phyloP scores from a whole-genome alignment of 2,888 invertebrate species.

The Erebia aethiops region DNA sequence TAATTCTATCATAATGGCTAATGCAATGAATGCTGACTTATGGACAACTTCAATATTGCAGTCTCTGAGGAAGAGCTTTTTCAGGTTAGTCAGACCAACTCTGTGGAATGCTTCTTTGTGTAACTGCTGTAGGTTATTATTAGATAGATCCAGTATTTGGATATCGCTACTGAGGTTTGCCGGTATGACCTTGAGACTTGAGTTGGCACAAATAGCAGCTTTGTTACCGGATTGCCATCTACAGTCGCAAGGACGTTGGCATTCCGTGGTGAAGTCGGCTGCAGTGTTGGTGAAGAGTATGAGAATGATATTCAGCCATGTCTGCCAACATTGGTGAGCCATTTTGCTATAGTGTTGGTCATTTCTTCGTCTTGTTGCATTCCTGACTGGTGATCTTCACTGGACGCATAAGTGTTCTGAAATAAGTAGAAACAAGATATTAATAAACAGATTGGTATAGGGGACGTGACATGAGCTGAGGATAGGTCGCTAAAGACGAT shows the following conservation, averaged over 20 bases:
- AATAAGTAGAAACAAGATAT: slow-evolving; percentile 53
- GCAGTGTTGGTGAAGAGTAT: slow-evolving; percentile 62
- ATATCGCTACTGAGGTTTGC: slow-evolving; percentile 87
- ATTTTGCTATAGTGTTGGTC: slow-evolving; percentile 75
- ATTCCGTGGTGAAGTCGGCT: slow-evolving; percentile 84
- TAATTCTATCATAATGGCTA: slow-evolving; percentile 91
- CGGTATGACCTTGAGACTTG: slow-evolving; percentile 87
- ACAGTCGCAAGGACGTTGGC: slow-evolving; percentile 89
- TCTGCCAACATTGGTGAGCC: slow-evolving; percentile 77
- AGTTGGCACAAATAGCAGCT: slow-evolving; percentile 90
- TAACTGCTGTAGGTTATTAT: slow-evolving; percentile 86
- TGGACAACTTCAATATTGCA: slow-evolving; percentile 88
- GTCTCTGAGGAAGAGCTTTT: slow-evolving; percentile 89
- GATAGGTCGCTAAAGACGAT: no score
- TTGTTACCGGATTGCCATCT: slow-evolving; percentile 94
- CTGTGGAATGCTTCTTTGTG: slow-evolving; percentile 86
- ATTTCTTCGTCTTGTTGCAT: slow-evolving; percentile 76
- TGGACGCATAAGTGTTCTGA: slow-evolving; percentile 71
- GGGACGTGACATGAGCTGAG: no score
- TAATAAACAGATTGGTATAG: not conserved
- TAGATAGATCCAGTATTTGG: slow-evolving; percentile 88
- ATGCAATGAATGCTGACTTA: slow-evolving; percentile 88
- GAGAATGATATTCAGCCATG: slow-evolving; percentile 73
- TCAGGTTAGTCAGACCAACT: slow-evolving; percentile 89
- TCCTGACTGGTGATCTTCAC: slow-evolving; percentile 58